Evolutionary conservation across 1,140 invertebrate genomes (phyloP).

Genomic region (Platyura marginata): DNA sequence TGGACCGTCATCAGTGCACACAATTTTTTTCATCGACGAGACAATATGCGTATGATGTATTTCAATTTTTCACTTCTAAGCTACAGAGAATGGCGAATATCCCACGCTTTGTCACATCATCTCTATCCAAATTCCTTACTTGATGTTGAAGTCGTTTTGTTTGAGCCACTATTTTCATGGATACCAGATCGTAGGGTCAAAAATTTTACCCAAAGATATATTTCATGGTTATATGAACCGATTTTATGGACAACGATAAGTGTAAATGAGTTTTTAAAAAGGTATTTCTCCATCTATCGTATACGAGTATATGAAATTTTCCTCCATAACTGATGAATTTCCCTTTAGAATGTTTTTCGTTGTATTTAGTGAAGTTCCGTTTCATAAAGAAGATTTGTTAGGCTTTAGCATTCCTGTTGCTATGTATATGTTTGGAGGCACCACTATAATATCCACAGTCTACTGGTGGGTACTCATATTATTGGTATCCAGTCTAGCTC

Average conservation of each 20-base stretch:
- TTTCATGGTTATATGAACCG: slow-evolving; percentile 29
- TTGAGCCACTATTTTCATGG: slow-evolving; percentile 50
- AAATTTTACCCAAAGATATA: slow-evolving; percentile 21
- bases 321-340: too few species aligned
- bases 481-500: slow-evolving; percentile 36
- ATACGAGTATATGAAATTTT: too few species aligned
- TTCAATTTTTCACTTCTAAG: slow-evolving; percentile 46
- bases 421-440: slow-evolving; percentile 26
- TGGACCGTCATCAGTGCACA: slow-evolving; percentile 41
- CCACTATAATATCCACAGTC: slow-evolving; percentile 14
- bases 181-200: slow-evolving; percentile 32
- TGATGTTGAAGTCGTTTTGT: slow-evolving; percentile 50
- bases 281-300: slow-evolving; percentile 16
- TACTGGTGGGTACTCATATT: slow-evolving; percentile 39
- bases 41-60: slow-evolving; percentile 68
- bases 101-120: slow-evolving; percentile 62
- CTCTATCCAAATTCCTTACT: slow-evolving; percentile 58
- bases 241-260: slow-evolving; percentile 28
- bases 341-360: too few species aligned
- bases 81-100: slow-evolving; percentile 54
- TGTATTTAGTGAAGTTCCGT: too few species aligned
- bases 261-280: slow-evolving; percentile 23
- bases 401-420: slow-evolving; percentile 29
- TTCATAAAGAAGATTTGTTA: slow-evolving; percentile 25
- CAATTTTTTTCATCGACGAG: slow-evolving; percentile 64